phyloP scores from a whole-genome alignment of 2,888 invertebrate species.

The Fragum fragum region DNA sequence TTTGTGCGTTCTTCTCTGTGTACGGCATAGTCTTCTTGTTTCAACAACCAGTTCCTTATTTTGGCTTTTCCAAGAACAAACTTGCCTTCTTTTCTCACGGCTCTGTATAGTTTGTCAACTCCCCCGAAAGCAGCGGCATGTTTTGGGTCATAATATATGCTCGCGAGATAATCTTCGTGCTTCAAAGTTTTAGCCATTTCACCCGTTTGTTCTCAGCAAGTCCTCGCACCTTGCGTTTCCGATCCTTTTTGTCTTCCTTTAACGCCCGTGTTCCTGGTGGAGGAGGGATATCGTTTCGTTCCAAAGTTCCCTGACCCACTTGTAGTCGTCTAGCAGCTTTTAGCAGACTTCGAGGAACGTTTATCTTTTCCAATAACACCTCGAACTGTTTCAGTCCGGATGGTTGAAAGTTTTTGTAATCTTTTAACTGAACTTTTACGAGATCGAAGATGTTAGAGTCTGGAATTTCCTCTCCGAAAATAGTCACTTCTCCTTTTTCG shows the following conservation, averaged over 20 bases:
- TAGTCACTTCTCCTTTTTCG: constrained; percentile 24
- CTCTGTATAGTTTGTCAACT: constrained; percentile 61
- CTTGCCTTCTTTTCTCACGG: constrained; percentile 58
- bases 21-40: constrained; percentile 62
- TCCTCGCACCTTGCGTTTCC: no score
- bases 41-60: constrained; percentile 57
- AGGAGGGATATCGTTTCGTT: no score
- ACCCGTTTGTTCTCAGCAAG: no score
- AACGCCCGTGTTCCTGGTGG: no score
- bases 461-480: background rate
- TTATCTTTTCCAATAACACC: constrained; percentile 27
- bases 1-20: constrained; percentile 43
- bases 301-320: no score
- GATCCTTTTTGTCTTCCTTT: no score
- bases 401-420: constrained; percentile 45
- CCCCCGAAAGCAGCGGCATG: constrained; percentile 56
- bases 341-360: constrained; percentile 39
- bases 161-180: constrained; percentile 36
- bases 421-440: constrained; percentile 44
- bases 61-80: constrained; percentile 33
- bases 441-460: constrained; percentile 15
- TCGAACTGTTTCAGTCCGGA: constrained; percentile 23
- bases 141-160: constrained; percentile 31
- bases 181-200: constrained; percentile 11
- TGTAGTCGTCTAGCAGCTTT: background rate